Conservation (phyloP, 2,888 invertebrate genomes). For the Agrenia bidenticulata region DNA sequence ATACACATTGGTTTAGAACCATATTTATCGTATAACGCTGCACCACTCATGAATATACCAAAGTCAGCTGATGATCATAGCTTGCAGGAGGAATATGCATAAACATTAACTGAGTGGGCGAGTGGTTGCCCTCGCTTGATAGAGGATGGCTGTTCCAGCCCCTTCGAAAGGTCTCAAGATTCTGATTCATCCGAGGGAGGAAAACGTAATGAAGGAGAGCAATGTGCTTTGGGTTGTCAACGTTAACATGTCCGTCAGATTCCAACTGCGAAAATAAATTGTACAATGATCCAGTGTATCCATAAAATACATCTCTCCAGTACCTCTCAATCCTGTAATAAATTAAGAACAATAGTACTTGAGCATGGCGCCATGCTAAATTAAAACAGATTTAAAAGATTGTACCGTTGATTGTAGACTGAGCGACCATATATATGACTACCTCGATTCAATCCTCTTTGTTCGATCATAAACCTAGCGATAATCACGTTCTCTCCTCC, state of each 20-base stretch:
- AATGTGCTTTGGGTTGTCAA: conserved; percentile 26
- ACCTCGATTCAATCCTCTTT: conserved; percentile 18
- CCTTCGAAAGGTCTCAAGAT: conserved; percentile 14
- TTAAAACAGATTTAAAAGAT: too few species aligned
- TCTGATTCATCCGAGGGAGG: conserved; percentile 25
- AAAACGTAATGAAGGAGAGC: conserved; percentile 22
- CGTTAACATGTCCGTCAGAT: conserved; percentile 6
- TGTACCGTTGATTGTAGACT: conserved; percentile 42
- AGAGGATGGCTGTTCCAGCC: conserved; percentile 34
- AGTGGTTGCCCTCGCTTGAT: conserved; percentile 22
- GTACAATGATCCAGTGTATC: conserved; percentile 18
- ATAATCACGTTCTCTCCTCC: conserved; percentile 34
- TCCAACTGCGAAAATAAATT: conserved; percentile 20
- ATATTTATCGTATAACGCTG: too few species aligned
- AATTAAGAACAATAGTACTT: too few species aligned
- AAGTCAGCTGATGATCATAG: conserved; percentile 1
- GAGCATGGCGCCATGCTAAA: conserved; percentile 1
- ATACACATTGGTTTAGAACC: too few species aligned
- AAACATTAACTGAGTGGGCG: conserved; percentile 28
- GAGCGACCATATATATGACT: conserved; percentile 38
- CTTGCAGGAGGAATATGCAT: conserved; percentile 20
- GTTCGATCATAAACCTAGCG: conserved; percentile 30
- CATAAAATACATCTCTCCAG: conserved; percentile 36
- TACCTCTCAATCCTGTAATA: conserved; percentile 39
- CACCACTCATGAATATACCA: too few species aligned